Conservation (phyloP, 2,888 invertebrate genomes). For the Rhopalosiphum nymphaeae region DNA sequence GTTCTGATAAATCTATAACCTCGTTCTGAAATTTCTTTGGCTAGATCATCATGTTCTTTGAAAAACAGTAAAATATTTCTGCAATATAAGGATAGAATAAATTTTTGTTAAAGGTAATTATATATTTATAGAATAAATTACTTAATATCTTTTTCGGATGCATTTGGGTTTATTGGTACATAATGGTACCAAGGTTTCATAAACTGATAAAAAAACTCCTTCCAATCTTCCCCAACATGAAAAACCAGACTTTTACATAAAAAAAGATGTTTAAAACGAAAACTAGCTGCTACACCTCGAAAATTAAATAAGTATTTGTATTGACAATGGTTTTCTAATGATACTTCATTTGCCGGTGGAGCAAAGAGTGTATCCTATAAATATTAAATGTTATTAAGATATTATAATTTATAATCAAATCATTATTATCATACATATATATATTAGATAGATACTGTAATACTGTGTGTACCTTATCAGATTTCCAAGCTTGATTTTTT, state of each 20-base stretch:
- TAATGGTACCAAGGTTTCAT: conserved; percentile 97
- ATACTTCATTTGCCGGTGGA: conserved; percentile 86
- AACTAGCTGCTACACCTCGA: conserved; percentile 96
- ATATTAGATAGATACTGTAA: conserved; percentile 66
- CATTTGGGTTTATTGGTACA: conserved; percentile 83
- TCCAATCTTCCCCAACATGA: conserved; percentile 94
- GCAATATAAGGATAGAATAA: conserved; percentile 66
- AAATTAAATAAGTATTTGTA: conserved; percentile 96
- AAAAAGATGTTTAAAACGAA: conserved; percentile 95
- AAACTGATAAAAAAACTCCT: conserved; percentile 92
- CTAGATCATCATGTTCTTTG: conserved; percentile 80
- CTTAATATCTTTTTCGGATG: conserved; percentile 80
- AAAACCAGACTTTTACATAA: conserved; percentile 93
- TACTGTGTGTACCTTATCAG: conserved; percentile 79
- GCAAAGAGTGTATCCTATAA: conserved; percentile 86
- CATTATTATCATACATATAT: not conserved
- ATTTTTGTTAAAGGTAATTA: not conserved
- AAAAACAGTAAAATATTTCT: conserved; percentile 82
- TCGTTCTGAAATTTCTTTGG: conserved; percentile 82
- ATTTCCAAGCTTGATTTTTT: conserved; percentile 99
- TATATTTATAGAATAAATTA: conserved; percentile 68
- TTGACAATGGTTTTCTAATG: conserved; percentile 91
- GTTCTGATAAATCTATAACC: conserved; percentile 88
- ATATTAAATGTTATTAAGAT: conserved; percentile 65
- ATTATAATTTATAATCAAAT: not conserved